Conservation (phyloP, 2,888 invertebrate genomes). For the Mythimna impura region DNA sequence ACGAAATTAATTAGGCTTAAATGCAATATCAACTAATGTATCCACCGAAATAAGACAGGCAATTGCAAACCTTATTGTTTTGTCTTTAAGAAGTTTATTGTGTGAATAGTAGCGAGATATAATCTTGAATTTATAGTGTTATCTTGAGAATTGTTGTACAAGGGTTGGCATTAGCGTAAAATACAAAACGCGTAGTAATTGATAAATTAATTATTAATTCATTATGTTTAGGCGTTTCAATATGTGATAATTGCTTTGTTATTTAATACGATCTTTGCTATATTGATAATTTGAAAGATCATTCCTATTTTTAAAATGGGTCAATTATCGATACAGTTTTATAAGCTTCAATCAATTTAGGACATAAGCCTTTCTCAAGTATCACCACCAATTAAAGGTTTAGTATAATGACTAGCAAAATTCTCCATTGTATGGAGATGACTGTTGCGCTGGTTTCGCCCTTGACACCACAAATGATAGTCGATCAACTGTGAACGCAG, state of each 20-base stretch:
- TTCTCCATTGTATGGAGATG: slow-evolving; percentile 44
- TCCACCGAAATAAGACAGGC: slow-evolving; percentile 33
- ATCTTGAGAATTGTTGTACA: slow-evolving; percentile 59
- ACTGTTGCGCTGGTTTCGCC: slow-evolving; percentile 8
- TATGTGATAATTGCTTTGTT: slow-evolving; percentile 29
- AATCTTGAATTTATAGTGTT: slow-evolving; percentile 54
- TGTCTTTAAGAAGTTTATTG: slow-evolving; percentile 17
- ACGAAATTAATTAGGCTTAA: slow-evolving; percentile 75
- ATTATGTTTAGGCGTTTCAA: slow-evolving; percentile 5
- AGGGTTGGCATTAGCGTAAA: slow-evolving; percentile 59
- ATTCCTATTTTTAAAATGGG: not conserved
- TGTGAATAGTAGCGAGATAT: slow-evolving; percentile 41
- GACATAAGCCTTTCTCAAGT: not conserved
- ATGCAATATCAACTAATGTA: slow-evolving; percentile 67
- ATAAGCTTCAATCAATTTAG: not conserved
- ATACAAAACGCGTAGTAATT: slow-evolving; percentile 51
- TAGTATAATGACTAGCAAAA: slow-evolving; percentile 19
- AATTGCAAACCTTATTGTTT: slow-evolving; percentile 49
- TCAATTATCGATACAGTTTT: not conserved
- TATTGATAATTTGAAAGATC: not conserved
- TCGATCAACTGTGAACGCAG: slow-evolving; percentile 15
- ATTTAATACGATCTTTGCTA: not conserved
- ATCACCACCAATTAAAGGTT: not conserved
- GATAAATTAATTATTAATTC: slow-evolving; percentile 32
- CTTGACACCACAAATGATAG: slow-evolving; percentile 33